These are phyloP conservation scores for Pristionchus mayeri DNA, from an alignment of 2,888 invertebrate species.

Conservation along the genomic window DNA sequence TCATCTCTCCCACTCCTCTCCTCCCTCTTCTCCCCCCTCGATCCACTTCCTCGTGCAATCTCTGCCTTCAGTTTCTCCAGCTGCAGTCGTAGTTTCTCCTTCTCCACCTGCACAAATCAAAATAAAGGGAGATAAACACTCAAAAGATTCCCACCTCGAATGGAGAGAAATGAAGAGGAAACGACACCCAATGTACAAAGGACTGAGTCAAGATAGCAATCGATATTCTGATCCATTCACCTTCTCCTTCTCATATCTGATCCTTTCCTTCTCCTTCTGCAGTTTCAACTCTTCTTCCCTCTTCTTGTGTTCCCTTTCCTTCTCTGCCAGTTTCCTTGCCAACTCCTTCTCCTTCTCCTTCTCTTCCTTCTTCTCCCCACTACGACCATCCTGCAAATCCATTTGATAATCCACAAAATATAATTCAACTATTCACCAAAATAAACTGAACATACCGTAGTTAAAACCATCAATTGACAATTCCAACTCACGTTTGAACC, in stretches of 20 bases:
- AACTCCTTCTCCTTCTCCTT: constrained; percentile 30
- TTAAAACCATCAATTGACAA: too few species aligned
- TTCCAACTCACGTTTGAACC: too few species aligned
- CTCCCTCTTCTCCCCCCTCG: constrained; percentile 4
- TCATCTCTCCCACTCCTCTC: background rate
- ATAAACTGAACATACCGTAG: background rate
- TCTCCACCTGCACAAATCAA: constrained; percentile 44
- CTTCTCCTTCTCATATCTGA: constrained; percentile 46
- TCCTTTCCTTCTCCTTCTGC: constrained; percentile 43
- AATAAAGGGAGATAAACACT: background rate
- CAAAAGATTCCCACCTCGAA: too few species aligned
- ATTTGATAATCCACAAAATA: background rate
- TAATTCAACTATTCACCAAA: background rate
- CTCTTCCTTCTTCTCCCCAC: constrained; percentile 13
- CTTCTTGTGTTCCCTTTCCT: constrained; percentile 39
- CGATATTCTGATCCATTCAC: background rate
- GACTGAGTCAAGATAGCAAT: background rate
- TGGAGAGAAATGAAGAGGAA: too few species aligned
- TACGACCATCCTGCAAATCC: background rate
- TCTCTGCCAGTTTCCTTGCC: constrained; percentile 38
- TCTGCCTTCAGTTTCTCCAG: constrained; percentile 39
- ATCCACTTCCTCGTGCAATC: background rate
- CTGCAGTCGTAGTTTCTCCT: constrained; percentile 46
- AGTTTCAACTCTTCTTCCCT: constrained; percentile 47
- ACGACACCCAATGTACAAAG: background rate